Base-by-base conservation (phyloP, 23 tunicate genomes). In the Phallusia fumigata region DNA sequence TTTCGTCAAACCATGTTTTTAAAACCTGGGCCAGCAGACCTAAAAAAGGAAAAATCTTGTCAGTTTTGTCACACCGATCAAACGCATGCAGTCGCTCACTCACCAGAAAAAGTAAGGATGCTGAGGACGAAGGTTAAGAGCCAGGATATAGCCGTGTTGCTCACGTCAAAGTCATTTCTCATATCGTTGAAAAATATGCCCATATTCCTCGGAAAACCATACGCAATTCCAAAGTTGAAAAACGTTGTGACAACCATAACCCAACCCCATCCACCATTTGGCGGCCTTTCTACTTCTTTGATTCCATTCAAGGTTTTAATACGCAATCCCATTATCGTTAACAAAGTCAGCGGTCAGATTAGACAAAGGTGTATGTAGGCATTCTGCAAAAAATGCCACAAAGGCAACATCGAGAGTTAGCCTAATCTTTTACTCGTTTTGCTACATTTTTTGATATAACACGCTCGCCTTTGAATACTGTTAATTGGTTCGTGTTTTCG, bases 181-280 rank as follows among this genome's bases (percentile, higher is more conserved):
- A 89, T 79, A 21, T 84, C 88, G 53, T 35, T 33, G 51, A 75
- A 84, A 80, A 65, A 89, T 30, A 89, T 80, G 32, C 94, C 94
- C 77, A 89, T 72, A 19, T 81, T 78, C 32, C 77, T 79, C 19
- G 76, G 74, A 11, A 84, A 32, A 0, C 84, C 87, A 35, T 79
- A 84, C 16, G 36, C 64, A 26, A 78, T 89, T 24, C 82, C 94
- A 32, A 31, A 12, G 30, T 78, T 74, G 36, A 28, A 79, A 75
- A 80, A 84, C 26, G 84, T 53, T 1, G 88, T 76, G 13, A 80
- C 47, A 22, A 83, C 32, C 0, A 89, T 82, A 16, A 89, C 78
- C 94, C 94, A 89, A 21, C 85, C 88, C 88, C 94, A 84, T 0
- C 88, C 94, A 35, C 94, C 94, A 84, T 89, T 82, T 5, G 94